These are phyloP conservation scores for Disparrhopalites patrizii DNA, from an alignment of 2,888 invertebrate species.

Conservation along the genomic window DNA sequence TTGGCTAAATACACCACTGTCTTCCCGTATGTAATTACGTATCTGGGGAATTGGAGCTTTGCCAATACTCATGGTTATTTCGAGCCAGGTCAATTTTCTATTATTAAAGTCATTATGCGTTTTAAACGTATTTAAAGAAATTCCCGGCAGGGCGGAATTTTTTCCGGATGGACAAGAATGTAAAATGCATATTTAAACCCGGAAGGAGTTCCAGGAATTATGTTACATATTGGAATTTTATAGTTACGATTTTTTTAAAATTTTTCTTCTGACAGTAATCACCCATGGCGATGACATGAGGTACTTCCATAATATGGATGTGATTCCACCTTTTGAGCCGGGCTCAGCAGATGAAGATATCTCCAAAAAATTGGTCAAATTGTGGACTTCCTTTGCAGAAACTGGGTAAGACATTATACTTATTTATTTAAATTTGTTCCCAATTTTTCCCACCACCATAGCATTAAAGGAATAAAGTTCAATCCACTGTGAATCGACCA, in stretches of 20 bases:
- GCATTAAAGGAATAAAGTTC: too few species aligned
- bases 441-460: too few species aligned
- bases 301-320: neutral
- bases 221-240: neutral
- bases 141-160: too few species aligned
- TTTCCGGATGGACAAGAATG: too few species aligned
- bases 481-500: too few species aligned
- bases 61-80: neutral
- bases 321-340: neutral
- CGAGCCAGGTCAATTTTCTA: too few species aligned
- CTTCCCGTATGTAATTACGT: neutral
- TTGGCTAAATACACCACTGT: neutral
- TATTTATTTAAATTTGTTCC: too few species aligned
- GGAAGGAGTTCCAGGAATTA: neutral
- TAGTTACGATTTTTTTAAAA: neutral
- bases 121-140: too few species aligned
- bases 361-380: constrained; percentile 4
- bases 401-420: too few species aligned
- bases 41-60: neutral
- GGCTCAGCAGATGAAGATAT: neutral
- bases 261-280: neutral
- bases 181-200: neutral
- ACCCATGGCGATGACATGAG: constrained; percentile 14
- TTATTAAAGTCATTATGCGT: too few species aligned
- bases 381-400: constrained; percentile 9